These are phyloP conservation scores for Drosophila nigricruria DNA, from an alignment of 2,888 invertebrate genomes.

Conservation along the genomic window DNA sequence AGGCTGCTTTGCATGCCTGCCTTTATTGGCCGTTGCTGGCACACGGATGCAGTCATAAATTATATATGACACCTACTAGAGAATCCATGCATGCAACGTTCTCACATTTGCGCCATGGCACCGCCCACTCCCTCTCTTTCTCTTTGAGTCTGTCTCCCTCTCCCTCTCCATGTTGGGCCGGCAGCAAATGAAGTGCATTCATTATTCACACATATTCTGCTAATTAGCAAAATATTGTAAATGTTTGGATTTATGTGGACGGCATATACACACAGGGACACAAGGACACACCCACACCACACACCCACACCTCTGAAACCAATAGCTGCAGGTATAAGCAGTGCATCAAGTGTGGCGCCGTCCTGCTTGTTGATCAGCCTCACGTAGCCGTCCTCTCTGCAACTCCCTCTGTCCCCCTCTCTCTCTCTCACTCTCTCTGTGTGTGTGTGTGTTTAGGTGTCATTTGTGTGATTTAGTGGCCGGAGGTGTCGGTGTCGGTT, in stretches of 20 bases:
- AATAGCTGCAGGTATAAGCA: conserved; percentile 24
- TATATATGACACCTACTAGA: conserved; percentile 68
- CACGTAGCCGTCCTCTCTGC: conserved; percentile 25
- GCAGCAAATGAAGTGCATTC: conserved; percentile 60
- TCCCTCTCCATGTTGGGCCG: not conserved
- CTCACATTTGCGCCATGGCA: no score
- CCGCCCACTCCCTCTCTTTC: not conserved
- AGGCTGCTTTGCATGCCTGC: conserved; percentile 18
- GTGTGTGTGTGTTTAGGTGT: conserved; percentile 33
- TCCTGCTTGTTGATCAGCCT: conserved; percentile 59
- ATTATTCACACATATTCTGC: conserved; percentile 80
- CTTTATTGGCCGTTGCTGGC: conserved; percentile 36
- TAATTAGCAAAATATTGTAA: conserved; percentile 79
- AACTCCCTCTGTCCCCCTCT: not conserved
- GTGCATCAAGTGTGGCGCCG: conserved; percentile 56
- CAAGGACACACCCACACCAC: not conserved
- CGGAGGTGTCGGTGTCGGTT: conserved; percentile 52
- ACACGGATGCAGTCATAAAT: conserved; percentile 62
- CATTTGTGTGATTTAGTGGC: conserved; percentile 71
- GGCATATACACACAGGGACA: conserved; percentile 20
- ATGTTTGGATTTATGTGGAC: conserved; percentile 64
- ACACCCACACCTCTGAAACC: conserved; percentile 5
- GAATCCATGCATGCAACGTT: conserved; percentile 13
- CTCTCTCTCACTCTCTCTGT: not conserved
- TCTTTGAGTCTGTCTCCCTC: not conserved